phyloP scores from a whole-genome alignment of 2,888 invertebrate genomes.

The Malthinus seriepunctatus region DNA sequence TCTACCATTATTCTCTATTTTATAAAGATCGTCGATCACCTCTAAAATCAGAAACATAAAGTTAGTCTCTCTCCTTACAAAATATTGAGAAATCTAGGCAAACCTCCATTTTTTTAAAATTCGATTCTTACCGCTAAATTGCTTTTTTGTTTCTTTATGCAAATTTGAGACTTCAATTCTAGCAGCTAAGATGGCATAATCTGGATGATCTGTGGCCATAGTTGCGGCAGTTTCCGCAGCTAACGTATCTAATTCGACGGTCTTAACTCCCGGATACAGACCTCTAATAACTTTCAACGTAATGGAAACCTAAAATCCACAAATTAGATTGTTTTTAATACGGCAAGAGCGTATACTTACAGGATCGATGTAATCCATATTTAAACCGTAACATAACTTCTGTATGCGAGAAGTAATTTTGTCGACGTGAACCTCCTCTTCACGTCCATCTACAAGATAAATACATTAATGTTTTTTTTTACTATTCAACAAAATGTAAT shows the following conservation, averaged over 20 bases:
- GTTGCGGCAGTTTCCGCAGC: slow-evolving; percentile 99
- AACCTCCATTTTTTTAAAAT: slow-evolving; percentile 57
- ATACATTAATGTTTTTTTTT: neutral
- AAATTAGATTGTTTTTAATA: neutral
- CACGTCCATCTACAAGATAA: slow-evolving; percentile 71
- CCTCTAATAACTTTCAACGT: slow-evolving; percentile 93
- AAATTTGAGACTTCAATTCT: slow-evolving; percentile 96
- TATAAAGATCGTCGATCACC: slow-evolving; percentile 85
- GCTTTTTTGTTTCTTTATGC: slow-evolving; percentile 97
- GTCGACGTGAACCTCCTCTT: slow-evolving; percentile 93
- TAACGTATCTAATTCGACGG: slow-evolving; percentile 94
- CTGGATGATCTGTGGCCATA: slow-evolving; percentile 96
- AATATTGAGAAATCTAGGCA: neutral
- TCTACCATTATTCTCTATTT: slow-evolving; percentile 74
- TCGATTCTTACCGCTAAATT: slow-evolving; percentile 75
- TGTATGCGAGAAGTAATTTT: slow-evolving; percentile 97
- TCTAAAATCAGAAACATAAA: slow-evolving; percentile 63
- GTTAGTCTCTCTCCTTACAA: neutral
- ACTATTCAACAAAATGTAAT: neutral
- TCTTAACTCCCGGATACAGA: slow-evolving; percentile 94
- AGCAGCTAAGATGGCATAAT: slow-evolving; percentile 89
- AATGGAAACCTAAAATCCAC: slow-evolving; percentile 67
- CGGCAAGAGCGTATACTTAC: slow-evolving; percentile 64
- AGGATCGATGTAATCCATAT: slow-evolving; percentile 96
- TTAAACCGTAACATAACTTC: slow-evolving; percentile 93